phyloP scores from a whole-genome alignment of 2,113 vertebrate species.

The Eonycteris spelaea region DNA sequence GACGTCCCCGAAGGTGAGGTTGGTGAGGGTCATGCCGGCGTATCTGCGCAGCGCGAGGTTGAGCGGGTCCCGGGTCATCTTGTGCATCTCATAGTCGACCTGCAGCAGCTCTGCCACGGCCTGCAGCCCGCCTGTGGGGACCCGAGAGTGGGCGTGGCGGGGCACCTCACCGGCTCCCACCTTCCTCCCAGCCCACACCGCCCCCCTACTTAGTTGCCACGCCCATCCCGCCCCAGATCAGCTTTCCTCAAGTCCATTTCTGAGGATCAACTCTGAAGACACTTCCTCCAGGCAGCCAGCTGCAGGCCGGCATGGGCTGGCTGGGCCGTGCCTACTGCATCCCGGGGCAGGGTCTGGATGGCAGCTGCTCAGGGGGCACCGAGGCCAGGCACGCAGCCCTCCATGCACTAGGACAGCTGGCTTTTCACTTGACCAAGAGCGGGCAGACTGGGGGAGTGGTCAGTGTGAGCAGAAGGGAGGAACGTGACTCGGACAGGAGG shows the following conservation, averaged over 20 bases:
- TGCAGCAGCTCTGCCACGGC: conserved; percentile 94
- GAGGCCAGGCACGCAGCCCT: neutral
- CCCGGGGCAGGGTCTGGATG: neutral
- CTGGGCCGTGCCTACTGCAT: neutral
- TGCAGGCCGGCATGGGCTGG: too few relatives aligned
- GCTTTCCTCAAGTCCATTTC: neutral
- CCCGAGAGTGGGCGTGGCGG: rapidly evolving
- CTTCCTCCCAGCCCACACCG: neutral
- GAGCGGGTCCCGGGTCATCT: conserved; percentile 90
- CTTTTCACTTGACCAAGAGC: neutral
- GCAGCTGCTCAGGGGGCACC: neutral
- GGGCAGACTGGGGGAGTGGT: neutral
- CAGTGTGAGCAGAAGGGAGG: neutral
- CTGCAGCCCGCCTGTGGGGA: conserved; percentile 89
- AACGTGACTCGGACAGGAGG: neutral
- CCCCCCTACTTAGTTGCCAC: neutral
- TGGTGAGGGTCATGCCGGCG: conserved; percentile 95
- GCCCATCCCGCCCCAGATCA: too few relatives aligned
- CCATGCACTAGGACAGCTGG: neutral
- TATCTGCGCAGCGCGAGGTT: conserved; percentile 95
- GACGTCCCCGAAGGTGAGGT: conserved; percentile 96
- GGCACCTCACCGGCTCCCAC: neutral
- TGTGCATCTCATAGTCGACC: conserved; percentile 94
- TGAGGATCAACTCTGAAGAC: neutral
- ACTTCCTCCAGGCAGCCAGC: neutral